Evolutionary conservation across 2,888 invertebrate genomes (phyloP), one percentile per base, ranked within the genome.

Genomic region (Drosophila mayaguana): DNA sequence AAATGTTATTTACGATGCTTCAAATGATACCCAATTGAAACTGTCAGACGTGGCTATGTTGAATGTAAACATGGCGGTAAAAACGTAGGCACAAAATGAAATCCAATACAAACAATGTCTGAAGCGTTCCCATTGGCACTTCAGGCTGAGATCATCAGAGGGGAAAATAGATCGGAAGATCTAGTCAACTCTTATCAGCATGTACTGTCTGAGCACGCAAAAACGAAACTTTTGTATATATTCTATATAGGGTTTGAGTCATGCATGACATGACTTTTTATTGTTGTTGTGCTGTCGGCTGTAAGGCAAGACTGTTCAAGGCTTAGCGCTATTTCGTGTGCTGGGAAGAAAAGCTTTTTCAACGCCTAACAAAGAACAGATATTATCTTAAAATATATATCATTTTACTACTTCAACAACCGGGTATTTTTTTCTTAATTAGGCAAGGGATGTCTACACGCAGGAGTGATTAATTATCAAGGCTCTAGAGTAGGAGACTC

Each of bases 41-140:
- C 25, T 50, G 59, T 20, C 69, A 70, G 78, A 81, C 68, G 45
- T n/a, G 46, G 60, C 40, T 56, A 67, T 69, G 56, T 53, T 57
- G n/a, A 75, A 46, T 38, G 65, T 82, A 85, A 88, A 82, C 83
- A 84, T 62, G 88, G 45, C 85, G 72, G 70, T 40, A 53, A 80
- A 85, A 55, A 63, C 78, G 76, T 82, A 62, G 78, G 71, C 85
- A 88, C 12, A 82, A 82, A 70, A 43, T 78, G 88, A 59, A 87
- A 84, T 42, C 34, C 48, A 80, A 84, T 72, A 64, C 71, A 43
- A 40, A 25, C 18, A 42, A 43, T 12, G 16, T 38, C 40, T 45
- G 32, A n/a, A 43, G 54, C 14, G 6, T 32, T 36, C 14, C 22
- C 36, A 51, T 18, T 46, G 34, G 12, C 18, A 46, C 38, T 46